Percentiles rank a stretch among this genome's conserved stretches.
phyloP scores from a whole-genome alignment of 2,113 vertebrate genomes.

The Dasyurus viverrinus region DNA sequence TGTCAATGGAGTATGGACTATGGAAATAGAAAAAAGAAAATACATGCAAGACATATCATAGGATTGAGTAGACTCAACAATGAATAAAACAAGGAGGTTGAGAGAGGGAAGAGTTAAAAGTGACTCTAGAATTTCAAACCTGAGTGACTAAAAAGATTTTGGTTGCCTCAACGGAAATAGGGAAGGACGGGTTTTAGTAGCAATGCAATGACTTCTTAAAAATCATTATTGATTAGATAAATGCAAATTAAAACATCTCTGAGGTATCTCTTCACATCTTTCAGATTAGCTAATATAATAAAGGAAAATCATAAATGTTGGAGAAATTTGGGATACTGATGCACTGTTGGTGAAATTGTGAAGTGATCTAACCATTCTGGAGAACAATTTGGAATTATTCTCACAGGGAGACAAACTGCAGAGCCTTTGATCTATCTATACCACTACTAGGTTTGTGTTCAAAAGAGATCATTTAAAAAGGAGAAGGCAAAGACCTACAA shows the following conservation, averaged over 20 bases:
- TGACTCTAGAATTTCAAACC: neutral
- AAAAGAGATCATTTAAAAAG: neutral
- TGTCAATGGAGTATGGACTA: neutral
- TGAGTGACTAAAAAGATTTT: neutral
- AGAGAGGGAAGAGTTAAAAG: neutral
- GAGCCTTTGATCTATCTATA: neutral
- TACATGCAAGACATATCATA: neutral
- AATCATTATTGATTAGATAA: neutral
- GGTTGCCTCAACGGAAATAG: neutral
- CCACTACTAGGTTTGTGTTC: neutral
- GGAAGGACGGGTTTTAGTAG: neutral
- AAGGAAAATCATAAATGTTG: neutral
- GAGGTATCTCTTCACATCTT: too few species aligned
- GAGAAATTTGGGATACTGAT: neutral
- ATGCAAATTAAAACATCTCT: neutral
- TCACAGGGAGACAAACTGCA: neutral
- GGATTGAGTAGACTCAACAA: neutral
- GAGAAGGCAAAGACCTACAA: neutral
- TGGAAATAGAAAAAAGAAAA: neutral
- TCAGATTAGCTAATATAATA: too few species aligned
- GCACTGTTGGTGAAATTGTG: neutral
- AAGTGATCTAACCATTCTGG: neutral
- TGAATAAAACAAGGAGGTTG: neutral
- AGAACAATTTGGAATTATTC: neutral
- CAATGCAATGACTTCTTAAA: neutral